phyloP scores from a whole-genome alignment of 92 coral and sea anemone genomes.

The Bergia sp. region DNA sequence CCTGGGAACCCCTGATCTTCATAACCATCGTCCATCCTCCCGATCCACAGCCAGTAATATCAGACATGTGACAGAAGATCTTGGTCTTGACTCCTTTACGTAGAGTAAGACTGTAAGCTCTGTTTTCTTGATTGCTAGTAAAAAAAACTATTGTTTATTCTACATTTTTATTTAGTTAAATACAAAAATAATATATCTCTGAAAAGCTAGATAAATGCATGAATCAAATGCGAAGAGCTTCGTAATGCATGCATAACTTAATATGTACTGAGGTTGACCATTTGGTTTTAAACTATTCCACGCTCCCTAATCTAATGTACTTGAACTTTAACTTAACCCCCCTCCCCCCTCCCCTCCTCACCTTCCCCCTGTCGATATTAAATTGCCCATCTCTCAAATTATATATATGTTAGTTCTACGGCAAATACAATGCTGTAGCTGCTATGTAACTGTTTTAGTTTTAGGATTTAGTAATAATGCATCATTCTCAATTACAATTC shows the following conservation, averaged over 20 bases:
- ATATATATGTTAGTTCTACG: too few relatives aligned
- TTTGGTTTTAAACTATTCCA: too few relatives aligned
- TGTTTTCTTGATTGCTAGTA: background rate
- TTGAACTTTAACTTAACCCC: too few relatives aligned
- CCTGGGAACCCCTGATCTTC: background rate
- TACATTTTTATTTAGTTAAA: background rate
- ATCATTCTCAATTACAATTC: too few relatives aligned
- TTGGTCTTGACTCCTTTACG: background rate
- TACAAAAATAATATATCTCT: background rate
- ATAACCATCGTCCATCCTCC: constrained; percentile 7
- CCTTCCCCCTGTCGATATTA: too few relatives aligned
- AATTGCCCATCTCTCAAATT: too few relatives aligned
- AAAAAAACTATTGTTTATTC: background rate
- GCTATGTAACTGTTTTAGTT: too few relatives aligned
- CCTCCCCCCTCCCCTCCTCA: too few relatives aligned
- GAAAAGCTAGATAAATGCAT: background rate
- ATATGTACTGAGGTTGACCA: background rate
- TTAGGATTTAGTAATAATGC: too few relatives aligned
- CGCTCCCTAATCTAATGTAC: too few relatives aligned
- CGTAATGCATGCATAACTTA: background rate
- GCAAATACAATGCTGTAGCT: too few relatives aligned
- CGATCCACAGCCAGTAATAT: background rate
- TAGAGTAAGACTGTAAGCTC: constrained; percentile 4
- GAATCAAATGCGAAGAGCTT: background rate
- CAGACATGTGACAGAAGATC: background rate